phyloP scores from a whole-genome alignment of 64 coral and sea anemone species.

The Astreopora myriophthalma region DNA sequence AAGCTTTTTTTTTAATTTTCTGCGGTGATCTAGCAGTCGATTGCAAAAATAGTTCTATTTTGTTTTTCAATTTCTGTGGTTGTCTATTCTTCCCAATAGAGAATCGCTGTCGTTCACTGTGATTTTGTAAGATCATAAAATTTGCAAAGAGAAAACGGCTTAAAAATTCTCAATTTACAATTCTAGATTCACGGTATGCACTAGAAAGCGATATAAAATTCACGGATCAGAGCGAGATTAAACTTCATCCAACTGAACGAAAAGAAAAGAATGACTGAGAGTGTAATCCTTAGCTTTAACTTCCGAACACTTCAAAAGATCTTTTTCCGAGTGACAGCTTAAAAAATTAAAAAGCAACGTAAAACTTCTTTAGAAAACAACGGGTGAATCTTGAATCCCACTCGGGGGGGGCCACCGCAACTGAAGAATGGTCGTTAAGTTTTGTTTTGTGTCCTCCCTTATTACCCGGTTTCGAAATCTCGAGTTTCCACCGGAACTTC shows the following conservation, averaged over 20 bases:
- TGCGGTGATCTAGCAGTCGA: too few species aligned
- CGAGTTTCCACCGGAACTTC: background rate
- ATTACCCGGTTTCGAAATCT: background rate
- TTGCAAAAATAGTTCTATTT: too few species aligned
- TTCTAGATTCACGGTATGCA: background rate
- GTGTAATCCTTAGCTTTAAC: background rate
- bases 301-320: background rate
- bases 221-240: background rate
- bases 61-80: too few species aligned
- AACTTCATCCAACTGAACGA: background rate
- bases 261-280: background rate
- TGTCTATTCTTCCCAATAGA: too few species aligned
- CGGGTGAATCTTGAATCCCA: background rate
- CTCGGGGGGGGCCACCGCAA: background rate
- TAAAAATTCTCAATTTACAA: background rate
- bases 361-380: background rate
- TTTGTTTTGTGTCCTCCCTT: background rate
- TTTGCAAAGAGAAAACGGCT: background rate
- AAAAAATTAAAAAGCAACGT: background rate
- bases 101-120: too few species aligned
- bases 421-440: background rate
- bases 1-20: too few species aligned
- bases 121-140: background rate
- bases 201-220: background rate
- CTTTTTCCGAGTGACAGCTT: background rate